Evolutionary conservation across 2,797 vertebrate genomes (phyloP).

Genomic region (Cryptoprocta ferox): DNA sequence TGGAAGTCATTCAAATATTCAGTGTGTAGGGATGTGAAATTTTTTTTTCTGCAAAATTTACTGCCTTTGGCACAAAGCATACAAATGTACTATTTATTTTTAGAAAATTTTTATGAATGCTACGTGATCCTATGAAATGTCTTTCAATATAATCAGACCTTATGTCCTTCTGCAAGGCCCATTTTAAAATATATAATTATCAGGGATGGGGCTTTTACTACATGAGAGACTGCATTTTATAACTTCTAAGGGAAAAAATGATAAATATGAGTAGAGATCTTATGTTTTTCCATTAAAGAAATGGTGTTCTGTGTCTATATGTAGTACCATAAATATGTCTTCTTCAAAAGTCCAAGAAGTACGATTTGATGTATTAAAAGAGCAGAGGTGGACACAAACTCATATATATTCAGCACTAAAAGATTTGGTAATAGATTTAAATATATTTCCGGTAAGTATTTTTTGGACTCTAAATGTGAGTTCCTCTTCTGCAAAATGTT

Average conservation of each 20-base stretch:
- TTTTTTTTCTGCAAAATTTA: not conserved
- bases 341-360: not conserved
- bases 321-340: not conserved
- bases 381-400: not conserved
- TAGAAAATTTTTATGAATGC: not conserved
- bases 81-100: constrained; percentile 49
- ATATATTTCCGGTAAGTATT: not conserved
- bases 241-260: constrained; percentile 11
- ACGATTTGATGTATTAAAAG: not conserved
- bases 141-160: not conserved
- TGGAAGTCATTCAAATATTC: constrained; percentile 10
- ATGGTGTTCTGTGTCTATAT: not conserved
- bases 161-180: constrained; percentile 1
- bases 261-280: not conserved
- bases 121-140: not conserved
- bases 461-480: constrained; percentile 16
- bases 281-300: constrained; percentile 32
- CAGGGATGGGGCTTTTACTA: not conserved
- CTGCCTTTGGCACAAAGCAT: not conserved
- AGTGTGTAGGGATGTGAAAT: not conserved
- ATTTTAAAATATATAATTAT: constrained; percentile 42
- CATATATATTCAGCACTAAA: not conserved
- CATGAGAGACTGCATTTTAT: not conserved
- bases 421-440: not conserved
- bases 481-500: not conserved